Percentiles rank a stretch among this genome's conserved stretches.
phyloP scores from a whole-genome alignment of 2,797 vertebrate species.

The Hypotaenidia okinawae region DNA sequence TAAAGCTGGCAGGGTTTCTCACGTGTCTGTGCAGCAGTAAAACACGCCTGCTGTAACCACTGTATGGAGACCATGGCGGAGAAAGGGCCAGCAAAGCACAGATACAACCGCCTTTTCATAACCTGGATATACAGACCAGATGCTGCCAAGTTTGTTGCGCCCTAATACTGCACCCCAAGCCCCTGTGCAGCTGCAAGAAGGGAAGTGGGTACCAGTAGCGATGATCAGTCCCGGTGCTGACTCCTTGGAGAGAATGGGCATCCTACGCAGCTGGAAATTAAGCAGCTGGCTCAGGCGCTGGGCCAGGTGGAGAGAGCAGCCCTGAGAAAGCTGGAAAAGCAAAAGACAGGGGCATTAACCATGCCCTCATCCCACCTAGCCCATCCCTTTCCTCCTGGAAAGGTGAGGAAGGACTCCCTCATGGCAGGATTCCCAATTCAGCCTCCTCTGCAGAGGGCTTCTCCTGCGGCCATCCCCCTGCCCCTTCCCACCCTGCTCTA shows the following conservation, averaged over 20 bases:
- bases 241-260: slow-evolving; percentile 96
- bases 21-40: not conserved
- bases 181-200: accelerated
- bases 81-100: not conserved
- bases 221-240: slow-evolving; percentile 94
- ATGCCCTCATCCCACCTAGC: accelerated
- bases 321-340: slow-evolving; percentile 83
- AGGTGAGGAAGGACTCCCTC: accelerated
- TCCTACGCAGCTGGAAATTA: slow-evolving; percentile 92
- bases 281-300: slow-evolving; percentile 95
- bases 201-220: slow-evolving; percentile 85
- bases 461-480: accelerated
- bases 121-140: not conserved
- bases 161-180: not conserved
- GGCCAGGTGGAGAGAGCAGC: slow-evolving; percentile 95
- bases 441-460: not conserved
- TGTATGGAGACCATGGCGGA: not conserved
- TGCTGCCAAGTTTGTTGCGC: not conserved
- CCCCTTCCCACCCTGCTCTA: slow-evolving; percentile 11
- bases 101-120: not conserved
- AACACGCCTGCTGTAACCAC: not conserved
- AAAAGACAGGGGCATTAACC: not conserved
- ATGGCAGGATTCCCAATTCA: accelerated
- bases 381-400: accelerated
- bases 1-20: not conserved